Evolutionary conservation across 2,888 invertebrate species (phyloP), one percentile per base, ranked within the genome.

Genomic region (Stegana nigrithorax): DNA sequence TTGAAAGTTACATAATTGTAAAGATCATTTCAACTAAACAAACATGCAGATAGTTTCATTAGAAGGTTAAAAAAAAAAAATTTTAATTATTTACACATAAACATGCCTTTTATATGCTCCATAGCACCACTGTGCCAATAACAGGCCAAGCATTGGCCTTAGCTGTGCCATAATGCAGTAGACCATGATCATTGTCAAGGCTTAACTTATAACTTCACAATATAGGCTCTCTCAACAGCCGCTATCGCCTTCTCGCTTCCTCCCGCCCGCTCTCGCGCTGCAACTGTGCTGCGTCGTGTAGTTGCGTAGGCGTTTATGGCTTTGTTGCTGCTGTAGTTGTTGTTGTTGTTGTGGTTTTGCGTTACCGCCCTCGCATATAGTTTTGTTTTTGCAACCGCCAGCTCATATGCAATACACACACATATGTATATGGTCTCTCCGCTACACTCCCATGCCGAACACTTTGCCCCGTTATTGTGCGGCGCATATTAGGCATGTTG

Each of bases 121-220:
- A n/a, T n/a, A n/a, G n/a, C n/a, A n/a, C n/a, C n/a, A n/a, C n/a
- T n/a, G n/a, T n/a, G n/a, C n/a, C n/a, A n/a, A n/a, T 59, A 64
- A 53, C 36, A 60, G 26, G 67, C 66, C 51, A 6, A 47, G 10
- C 25, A 60, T 60, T 66, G 60, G n/a, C n/a, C n/a, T n/a, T n/a
- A n/a, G n/a, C n/a, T n/a, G n/a, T n/a, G n/a, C n/a, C n/a, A n/a
- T n/a, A n/a, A n/a, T n/a, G n/a, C n/a, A 77, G 19, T 55, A 36
- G 53, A 77, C 73, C 78, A 78, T 76, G 76, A 78, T 77, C 76
- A 78, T 77, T 77, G 76, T 78, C 78, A 77, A 73, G 76, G 76
- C 78, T 76, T 68, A n/a, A n/a, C n/a, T n/a, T n/a, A n/a, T n/a
- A n/a, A n/a, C n/a, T 70, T 76, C 75, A 76, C 76, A 75, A 77